Base-by-base conservation (phyloP, 1,140 invertebrate genomes). In the Papilio machaon region DNA sequence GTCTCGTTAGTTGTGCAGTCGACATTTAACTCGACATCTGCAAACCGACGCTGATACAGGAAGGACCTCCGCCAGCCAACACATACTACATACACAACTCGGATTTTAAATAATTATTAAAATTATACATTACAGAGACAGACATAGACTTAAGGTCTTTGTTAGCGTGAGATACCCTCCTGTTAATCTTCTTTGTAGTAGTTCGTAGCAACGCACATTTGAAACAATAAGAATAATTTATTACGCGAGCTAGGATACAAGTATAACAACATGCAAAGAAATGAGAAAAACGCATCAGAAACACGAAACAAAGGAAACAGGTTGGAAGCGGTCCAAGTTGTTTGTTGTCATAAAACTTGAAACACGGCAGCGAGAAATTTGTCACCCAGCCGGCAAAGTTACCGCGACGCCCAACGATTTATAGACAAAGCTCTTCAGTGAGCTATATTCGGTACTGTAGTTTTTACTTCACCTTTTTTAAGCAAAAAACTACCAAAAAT, bases 1-100 rank as follows among this genome's bases (percentile, higher is more conserved):
- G 64, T 70, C 64, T 70, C 64, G 64, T 70, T 70, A 70, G 64
- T 67, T 67, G 60, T 67, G 64, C 30, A 67, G 64, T 67, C 64
- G 13, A 67, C 30, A 67, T 67, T 67, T 67, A 67, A 70, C 64
- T 70, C 30, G 64, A 70, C 64, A 30, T 70, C 64, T 70, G 13
- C 30, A 35, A 13, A 70, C 11, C 4, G 64, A 15, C 30, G 10
- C 30, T 2, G 23, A 17, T 10, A 17, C 30, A 35, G 30, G 17
- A 35, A 38, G 23, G 17, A 70, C 13, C 17, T 58, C 9, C n/a
- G 30, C 64, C 64, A 7, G 3, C 23, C 4, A 70, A 70, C 64
- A 35, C 11, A 70, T 35, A 5, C 13, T 35, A 35, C 8, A 15
- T 13, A 6, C 13, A 70, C 13, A 70, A 38, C 2, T 13, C 11